Conservation (phyloP, 37 sponge, comb jelly and placozoan species). For the Petrosia ficiformis region DNA sequence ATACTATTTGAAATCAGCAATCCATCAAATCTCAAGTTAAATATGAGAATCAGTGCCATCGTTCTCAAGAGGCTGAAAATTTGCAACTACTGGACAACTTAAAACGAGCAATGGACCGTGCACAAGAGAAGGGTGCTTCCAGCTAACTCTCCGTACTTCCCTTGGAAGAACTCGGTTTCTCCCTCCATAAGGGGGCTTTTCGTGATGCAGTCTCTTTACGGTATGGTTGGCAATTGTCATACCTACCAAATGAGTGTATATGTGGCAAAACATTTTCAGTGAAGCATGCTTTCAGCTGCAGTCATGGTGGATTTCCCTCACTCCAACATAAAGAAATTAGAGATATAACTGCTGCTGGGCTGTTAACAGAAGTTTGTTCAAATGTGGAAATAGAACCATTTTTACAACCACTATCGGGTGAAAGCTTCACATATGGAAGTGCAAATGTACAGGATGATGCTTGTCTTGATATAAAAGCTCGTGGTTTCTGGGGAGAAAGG, state of each 20-base stretch:
- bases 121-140: no score
- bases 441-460: constrained; percentile 20
- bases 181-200: no score
- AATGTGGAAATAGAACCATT: constrained; percentile 7
- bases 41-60: no score
- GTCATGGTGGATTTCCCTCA: constrained; percentile 36
- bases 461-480: constrained; percentile 17
- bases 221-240: no score
- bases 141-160: no score
- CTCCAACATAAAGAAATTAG: constrained; percentile 42
- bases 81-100: no score
- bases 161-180: constrained; percentile 20
- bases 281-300: constrained; percentile 35
- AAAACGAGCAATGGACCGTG: no score
- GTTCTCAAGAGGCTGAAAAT: no score
- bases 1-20: no score
- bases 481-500: constrained; percentile 26
- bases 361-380: constrained; percentile 19
- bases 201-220: constrained; percentile 36
- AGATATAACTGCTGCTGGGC: constrained; percentile 22
- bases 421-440: neutral
- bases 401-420: constrained; percentile 28
- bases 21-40: no score
- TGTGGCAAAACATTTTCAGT: no score
- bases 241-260: constrained; percentile 12